Percentiles rank a stretch among this genome's conserved stretches.
Conservation (phyloP, 1,140 invertebrate genomes). For the Chironomus tepperi region DNA sequence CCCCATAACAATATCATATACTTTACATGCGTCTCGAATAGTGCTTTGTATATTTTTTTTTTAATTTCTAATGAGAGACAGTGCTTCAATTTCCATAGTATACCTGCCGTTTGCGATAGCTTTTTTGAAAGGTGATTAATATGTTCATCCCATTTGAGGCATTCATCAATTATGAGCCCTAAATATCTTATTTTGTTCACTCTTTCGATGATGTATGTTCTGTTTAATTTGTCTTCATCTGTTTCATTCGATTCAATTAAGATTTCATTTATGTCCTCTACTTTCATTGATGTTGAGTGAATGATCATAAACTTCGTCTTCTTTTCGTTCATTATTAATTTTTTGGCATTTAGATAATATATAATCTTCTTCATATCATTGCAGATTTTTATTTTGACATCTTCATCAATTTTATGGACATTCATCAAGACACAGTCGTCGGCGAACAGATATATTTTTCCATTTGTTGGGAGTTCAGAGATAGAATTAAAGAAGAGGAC, state of each 20-base stretch:
- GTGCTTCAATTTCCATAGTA: slow-evolving; percentile 27
- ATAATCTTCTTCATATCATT: slow-evolving; percentile 15
- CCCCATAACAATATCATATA: slow-evolving; percentile 26
- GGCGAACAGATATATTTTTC: not conserved
- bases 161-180: slow-evolving; percentile 26
- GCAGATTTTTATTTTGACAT: not conserved
- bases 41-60: slow-evolving; percentile 27
- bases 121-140: slow-evolving; percentile 25
- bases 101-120: not conserved
- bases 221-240: not conserved
- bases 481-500: slow-evolving; percentile 18
- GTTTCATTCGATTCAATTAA: not conserved
- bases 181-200: slow-evolving; percentile 28
- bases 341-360: not conserved
- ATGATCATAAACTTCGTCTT: slow-evolving; percentile 30
- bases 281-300: slow-evolving; percentile 17
- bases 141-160: slow-evolving; percentile 26
- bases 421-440: not conserved
- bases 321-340: slow-evolving; percentile 2
- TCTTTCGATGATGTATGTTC: slow-evolving; percentile 24
- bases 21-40: slow-evolving; percentile 28
- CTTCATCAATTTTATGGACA: not conserved
- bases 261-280: not conserved
- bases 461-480: not conserved
- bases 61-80: slow-evolving; percentile 20